phyloP scores from a whole-genome alignment of 2,888 invertebrate genomes.

The Coelopa pilipes region DNA sequence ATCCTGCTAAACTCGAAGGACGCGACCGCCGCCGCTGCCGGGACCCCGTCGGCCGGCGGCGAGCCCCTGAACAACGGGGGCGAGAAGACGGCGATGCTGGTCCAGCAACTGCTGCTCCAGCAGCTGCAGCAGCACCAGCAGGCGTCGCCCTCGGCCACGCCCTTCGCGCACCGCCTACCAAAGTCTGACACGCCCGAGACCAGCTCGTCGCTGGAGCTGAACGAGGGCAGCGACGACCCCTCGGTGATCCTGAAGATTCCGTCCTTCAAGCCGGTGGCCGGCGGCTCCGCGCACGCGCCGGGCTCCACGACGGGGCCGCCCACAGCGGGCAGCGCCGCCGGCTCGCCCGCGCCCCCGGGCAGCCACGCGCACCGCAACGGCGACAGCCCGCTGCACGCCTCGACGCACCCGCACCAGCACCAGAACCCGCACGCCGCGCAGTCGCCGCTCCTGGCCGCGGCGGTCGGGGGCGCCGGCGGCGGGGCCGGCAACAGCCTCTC shows the following conservation, averaged over 20 bases:
- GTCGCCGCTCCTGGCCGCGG: constrained; percentile 53
- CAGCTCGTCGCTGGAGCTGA: constrained; percentile 64
- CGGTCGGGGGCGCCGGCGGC: constrained; percentile 54
- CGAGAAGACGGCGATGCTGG: constrained; percentile 44
- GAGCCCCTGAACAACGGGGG: constrained; percentile 53
- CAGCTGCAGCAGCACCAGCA: constrained; percentile 55
- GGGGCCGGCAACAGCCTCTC: constrained; percentile 47
- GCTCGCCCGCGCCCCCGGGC: constrained; percentile 51
- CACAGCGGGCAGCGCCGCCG: constrained; percentile 41
- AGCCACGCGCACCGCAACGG: constrained; percentile 65
- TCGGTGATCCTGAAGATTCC: constrained; percentile 91
- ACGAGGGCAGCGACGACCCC: constrained; percentile 70
- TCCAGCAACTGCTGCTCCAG: constrained; percentile 53
- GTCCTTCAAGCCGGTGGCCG: constrained; percentile 80
- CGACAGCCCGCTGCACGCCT: constrained; percentile 67
- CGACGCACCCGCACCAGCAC: constrained; percentile 61
- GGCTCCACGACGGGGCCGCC: constrained; percentile 55
- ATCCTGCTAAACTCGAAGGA: constrained; percentile 57
- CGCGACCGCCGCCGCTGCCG: constrained; percentile 43
- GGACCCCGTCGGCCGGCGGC: constrained; percentile 38
- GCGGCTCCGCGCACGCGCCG: constrained; percentile 53
- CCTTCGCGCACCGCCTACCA: constrained; percentile 59
- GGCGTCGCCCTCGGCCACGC: constrained; percentile 47
- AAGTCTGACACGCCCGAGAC: constrained; percentile 69
- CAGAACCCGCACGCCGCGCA: constrained; percentile 52